phyloP scores from a whole-genome alignment of 2,888 invertebrate genomes.

The Tipula confusa region DNA sequence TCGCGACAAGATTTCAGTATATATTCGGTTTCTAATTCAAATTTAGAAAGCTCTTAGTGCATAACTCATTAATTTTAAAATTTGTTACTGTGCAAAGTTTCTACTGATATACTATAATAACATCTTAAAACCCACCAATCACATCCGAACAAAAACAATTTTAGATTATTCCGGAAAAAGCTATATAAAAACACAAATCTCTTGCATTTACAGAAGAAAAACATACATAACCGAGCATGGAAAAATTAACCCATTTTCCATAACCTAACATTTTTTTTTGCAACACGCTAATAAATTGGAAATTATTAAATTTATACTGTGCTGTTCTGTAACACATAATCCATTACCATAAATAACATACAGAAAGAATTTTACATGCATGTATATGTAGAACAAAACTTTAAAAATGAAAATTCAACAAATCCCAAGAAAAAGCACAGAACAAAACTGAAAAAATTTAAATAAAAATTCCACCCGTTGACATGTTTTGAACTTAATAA shows the following conservation, averaged over 20 bases:
- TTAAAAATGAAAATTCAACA: neutral
- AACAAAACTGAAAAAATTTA: neutral
- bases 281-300: neutral
- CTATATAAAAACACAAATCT: neutral
- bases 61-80: too few relatives aligned
- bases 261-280: neutral
- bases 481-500: slow-evolving; percentile 12
- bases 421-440: neutral
- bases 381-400: neutral
- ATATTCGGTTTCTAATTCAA: too few relatives aligned
- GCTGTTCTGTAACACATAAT: slow-evolving; percentile 25
- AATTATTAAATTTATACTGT: neutral
- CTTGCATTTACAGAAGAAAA: neutral
- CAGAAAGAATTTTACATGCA: neutral
- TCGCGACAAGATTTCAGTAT: too few relatives aligned
- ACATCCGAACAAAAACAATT: too few relatives aligned
- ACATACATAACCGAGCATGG: neutral
- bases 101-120: too few relatives aligned
- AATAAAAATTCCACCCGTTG: slow-evolving; percentile 21
- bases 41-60: too few relatives aligned
- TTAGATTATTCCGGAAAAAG: too few relatives aligned
- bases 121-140: too few relatives aligned
- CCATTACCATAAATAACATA: neutral
- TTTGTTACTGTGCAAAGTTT: too few relatives aligned
- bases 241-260: neutral